Base-by-base conservation (phyloP, 2,888 invertebrate species). In the Catocala fraxini region DNA sequence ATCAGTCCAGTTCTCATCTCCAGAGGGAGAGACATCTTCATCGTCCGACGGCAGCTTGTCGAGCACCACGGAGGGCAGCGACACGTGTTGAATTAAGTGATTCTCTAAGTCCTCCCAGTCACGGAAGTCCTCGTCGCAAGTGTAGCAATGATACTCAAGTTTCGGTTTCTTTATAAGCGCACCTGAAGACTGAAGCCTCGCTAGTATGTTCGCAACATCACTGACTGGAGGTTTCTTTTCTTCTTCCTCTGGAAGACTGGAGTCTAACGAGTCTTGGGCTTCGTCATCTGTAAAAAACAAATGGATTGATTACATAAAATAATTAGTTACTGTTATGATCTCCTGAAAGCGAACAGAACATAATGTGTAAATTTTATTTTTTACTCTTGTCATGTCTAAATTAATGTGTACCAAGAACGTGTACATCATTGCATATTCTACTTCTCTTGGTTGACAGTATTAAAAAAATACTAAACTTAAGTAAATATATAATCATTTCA, bases 71-170 rank as follows among this genome's bases (percentile, higher is more conserved):
- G 84, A 86, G 49, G 95, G 95, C 75, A 95, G 89, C 6, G 93
- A 94, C 49, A 96, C 94, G 89, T 95, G 95, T 56, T 92, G 90
- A 41, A 95, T 87, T 10, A 95, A 86, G 82, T 96, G 96, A 11
- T 89, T 87, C 71, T 95, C 89, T 64, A 95, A 80, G 12, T 90
- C 92, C 47, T 88, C 86, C 87, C 92, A 92, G 69, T 87, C 82
- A 10, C 82, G 83, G 79, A 94, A 96, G 60, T 93, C 92, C 62
- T 92, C 84, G 72, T 93, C 87, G 77, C 96, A 96, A 42, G 95
- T 95, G 71, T 85, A 86, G 75, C 96, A 96, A 71, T 84, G 88
- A 65, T 85, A 82, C 68, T 93, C 92, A 59, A 88, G 76, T 68
- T 92, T 92, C 0, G 91, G 92, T 57, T 90, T 89, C 64, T 88